Percentiles rank a stretch among this genome's conserved stretches.
phyloP scores from a whole-genome alignment of 2,888 invertebrate species.

The Pollenia griseotomentosa region DNA sequence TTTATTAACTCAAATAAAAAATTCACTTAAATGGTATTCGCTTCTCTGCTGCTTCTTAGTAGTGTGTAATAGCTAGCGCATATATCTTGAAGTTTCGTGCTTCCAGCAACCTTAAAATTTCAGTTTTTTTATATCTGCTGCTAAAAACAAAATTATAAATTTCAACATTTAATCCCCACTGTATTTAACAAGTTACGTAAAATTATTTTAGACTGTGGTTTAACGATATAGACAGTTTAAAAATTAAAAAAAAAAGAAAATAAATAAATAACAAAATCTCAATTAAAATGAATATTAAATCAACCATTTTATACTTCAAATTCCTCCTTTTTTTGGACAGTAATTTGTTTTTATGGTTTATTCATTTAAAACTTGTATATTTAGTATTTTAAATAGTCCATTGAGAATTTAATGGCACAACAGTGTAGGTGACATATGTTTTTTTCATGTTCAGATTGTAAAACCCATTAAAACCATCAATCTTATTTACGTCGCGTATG shows the following conservation, averaged over 20 bases:
- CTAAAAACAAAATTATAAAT: too few species aligned
- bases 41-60: too few species aligned
- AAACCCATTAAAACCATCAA: slow-evolving; percentile 29
- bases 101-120: too few species aligned
- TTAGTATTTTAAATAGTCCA: slow-evolving; percentile 27
- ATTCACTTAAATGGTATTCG: too few species aligned
- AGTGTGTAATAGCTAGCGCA: too few species aligned
- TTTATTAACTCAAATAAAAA: too few species aligned
- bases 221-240: slow-evolving; percentile 12
- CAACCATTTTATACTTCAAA: slow-evolving; percentile 16
- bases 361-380: slow-evolving; percentile 8
- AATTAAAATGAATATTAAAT: slow-evolving; percentile 60
- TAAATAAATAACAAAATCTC: slow-evolving; percentile 13
- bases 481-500: slow-evolving; percentile 41
- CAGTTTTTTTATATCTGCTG: too few species aligned
- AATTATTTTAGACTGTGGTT: slow-evolving; percentile 31
- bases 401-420: slow-evolving; percentile 4
- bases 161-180: not conserved
- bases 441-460: not conserved
- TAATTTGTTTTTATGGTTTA: slow-evolving; percentile 23
- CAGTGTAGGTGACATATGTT: not conserved
- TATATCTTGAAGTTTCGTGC: too few species aligned
- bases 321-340: not conserved
- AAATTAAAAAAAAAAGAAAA: not conserved
- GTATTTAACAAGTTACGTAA: slow-evolving; percentile 3